Evolutionary conservation across 1,140 invertebrate species (phyloP).

Genomic region (Ericerus pela): DNA sequence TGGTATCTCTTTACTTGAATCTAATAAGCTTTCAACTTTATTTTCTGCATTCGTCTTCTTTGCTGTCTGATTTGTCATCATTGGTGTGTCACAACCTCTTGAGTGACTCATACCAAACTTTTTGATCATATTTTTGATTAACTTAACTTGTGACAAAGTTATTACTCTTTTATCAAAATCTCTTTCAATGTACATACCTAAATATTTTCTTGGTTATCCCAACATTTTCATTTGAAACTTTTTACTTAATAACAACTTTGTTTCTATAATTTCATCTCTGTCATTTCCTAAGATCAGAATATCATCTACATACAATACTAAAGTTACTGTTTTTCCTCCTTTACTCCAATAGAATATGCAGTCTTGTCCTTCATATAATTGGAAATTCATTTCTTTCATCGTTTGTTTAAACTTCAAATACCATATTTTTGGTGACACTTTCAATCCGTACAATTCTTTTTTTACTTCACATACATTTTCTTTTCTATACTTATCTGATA

Average conservation of each 20-base stretch:
- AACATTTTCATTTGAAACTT: conserved; percentile 28
- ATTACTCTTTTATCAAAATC: neutral
- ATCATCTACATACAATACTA: conserved; percentile 25
- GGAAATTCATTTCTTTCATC: neutral
- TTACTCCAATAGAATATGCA: neutral
- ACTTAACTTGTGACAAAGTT: conserved; percentile 28
- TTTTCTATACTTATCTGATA: neutral
- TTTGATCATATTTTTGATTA: conserved; percentile 30
- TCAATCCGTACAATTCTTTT: conserved; percentile 28
- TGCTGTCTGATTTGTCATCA: conserved; percentile 25
- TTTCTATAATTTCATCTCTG: conserved; percentile 22
- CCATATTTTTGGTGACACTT: conserved; percentile 24
- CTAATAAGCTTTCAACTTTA: too few relatives aligned
- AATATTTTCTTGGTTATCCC: conserved; percentile 25
- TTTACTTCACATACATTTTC: conserved; percentile 25
- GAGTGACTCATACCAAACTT: conserved; percentile 29
- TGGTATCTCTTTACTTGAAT: conserved; percentile 17
- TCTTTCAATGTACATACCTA: conserved; percentile 9
- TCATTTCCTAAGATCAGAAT: conserved; percentile 18
- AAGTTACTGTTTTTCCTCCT: conserved; percentile 17
- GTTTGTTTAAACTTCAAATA: conserved; percentile 25
- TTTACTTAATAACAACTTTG: conserved; percentile 16
- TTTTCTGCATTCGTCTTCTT: conserved; percentile 17
- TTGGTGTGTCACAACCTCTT: conserved; percentile 29
- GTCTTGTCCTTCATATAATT: neutral